These are phyloP conservation scores for Halyomorpha halys DNA, from an alignment of 1,140 invertebrate species.

Conservation along the genomic window DNA sequence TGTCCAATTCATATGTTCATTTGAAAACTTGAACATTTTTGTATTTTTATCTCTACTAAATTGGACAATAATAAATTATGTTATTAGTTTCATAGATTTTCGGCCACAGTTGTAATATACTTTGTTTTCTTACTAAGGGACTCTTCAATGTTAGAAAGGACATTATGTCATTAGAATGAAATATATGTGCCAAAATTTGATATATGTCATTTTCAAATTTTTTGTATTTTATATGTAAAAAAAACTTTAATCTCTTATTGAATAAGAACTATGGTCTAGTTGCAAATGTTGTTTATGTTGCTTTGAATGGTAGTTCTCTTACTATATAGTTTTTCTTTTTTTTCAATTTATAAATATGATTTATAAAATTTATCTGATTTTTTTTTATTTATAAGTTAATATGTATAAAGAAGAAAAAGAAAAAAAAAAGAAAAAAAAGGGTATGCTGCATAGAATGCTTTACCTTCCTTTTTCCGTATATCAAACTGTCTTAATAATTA, in stretches of 20 bases:
- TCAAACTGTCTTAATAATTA: conserved; percentile 25
- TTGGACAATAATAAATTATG: conserved; percentile 26
- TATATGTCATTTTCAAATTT: conserved; percentile 18
- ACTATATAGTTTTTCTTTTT: conserved; percentile 15
- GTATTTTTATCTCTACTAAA: conserved; percentile 20
- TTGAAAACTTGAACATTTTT: conserved; percentile 5
- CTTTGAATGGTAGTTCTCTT: conserved; percentile 22
- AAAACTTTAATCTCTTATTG: conserved; percentile 15
- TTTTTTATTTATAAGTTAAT: conserved; percentile 20
- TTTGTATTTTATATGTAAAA: conserved; percentile 16
- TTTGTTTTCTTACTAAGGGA: conserved; percentile 16
- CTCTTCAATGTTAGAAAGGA: background rate
- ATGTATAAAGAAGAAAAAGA: too few relatives aligned
- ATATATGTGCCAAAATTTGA: conserved; percentile 22
- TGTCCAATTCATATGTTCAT: conserved; percentile 24
- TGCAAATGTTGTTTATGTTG: conserved; percentile 23
- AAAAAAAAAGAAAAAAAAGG: background rate
- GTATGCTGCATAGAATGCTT: background rate
- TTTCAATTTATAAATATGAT: conserved; percentile 23
- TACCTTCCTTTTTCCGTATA: conserved; percentile 24
- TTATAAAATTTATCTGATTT: conserved; percentile 11
- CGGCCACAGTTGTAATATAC: conserved; percentile 6
- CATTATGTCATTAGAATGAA: conserved; percentile 7
- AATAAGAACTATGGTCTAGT: conserved; percentile 22
- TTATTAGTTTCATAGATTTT: conserved; percentile 16